These are phyloP conservation scores for Phasianus colchicus DNA, from an alignment of 2,113 vertebrate genomes.

Conservation along the genomic window DNA sequence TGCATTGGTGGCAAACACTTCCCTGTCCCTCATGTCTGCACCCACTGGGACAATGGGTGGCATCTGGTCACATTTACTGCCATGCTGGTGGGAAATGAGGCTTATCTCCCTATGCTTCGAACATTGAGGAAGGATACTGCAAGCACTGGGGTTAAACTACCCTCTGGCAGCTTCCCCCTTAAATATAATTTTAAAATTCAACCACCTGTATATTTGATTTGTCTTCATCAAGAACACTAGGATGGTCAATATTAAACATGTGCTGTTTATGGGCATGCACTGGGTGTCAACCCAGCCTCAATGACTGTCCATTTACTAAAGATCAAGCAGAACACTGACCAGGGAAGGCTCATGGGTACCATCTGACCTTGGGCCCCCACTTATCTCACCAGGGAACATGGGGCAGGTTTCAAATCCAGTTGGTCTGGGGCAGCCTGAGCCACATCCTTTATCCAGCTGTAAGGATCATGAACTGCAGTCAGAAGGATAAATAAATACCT, in stretches of 20 bases:
- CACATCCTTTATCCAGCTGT: background rate
- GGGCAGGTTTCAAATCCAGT: rapidly evolving
- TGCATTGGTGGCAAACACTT: background rate
- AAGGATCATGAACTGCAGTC: background rate
- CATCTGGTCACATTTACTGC: background rate
- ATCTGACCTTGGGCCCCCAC: background rate
- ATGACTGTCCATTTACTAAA: background rate
- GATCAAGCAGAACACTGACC: background rate
- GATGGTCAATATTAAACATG: background rate
- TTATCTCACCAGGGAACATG: background rate
- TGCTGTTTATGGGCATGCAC: background rate
- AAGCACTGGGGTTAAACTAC: background rate
- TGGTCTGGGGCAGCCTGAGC: background rate
- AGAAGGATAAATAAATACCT: background rate
- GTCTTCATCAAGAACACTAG: background rate
- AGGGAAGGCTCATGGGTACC: background rate
- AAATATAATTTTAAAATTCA: background rate
- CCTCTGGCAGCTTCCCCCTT: background rate
- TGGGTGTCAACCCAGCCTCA: background rate
- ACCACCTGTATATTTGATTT: background rate
- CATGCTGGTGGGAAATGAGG: background rate
- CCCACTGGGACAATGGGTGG: no score
- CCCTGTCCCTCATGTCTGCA: background rate
- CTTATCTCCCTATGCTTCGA: background rate
- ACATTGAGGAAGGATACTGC: background rate